phyloP scores from a whole-genome alignment of 2,797 vertebrate species.

The Alexandromys oeconomus region DNA sequence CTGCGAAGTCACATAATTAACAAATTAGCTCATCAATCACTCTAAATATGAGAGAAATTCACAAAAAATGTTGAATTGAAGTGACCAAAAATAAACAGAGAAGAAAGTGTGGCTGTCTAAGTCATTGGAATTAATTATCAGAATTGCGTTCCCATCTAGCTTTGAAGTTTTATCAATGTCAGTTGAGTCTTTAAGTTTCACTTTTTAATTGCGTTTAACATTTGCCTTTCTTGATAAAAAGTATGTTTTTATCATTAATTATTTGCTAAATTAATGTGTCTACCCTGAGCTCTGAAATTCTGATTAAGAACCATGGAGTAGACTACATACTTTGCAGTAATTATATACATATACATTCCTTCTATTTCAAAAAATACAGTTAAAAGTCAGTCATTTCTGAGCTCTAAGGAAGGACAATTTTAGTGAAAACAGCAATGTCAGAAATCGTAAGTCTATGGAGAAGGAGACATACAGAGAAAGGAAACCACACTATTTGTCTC shows the following conservation, averaged over 20 bases:
- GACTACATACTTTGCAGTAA: background rate
- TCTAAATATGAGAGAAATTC: background rate
- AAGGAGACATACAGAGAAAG: background rate
- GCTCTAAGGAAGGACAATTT: background rate
- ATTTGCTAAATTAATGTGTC: constrained; percentile 41
- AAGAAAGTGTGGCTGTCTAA: background rate
- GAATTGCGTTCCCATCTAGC: background rate
- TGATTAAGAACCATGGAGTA: background rate
- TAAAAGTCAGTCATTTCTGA: background rate
- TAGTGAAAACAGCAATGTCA: background rate
- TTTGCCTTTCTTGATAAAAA: background rate
- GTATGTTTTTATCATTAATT: constrained; percentile 51
- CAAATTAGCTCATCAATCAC: background rate
- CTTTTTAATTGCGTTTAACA: constrained; percentile 19
- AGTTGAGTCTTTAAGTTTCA: background rate
- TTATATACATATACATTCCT: background rate
- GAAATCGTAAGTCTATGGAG: background rate
- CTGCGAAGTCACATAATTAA: background rate
- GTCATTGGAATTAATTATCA: background rate
- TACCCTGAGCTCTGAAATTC: background rate
- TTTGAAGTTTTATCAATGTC: background rate
- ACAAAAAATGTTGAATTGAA: background rate
- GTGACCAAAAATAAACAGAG: constrained; percentile 35
- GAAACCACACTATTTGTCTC: background rate
- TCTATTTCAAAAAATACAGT: background rate